Evolutionary conservation across 2,888 invertebrate genomes (phyloP).

Genomic region (Cryptophagus acutangulus): DNA sequence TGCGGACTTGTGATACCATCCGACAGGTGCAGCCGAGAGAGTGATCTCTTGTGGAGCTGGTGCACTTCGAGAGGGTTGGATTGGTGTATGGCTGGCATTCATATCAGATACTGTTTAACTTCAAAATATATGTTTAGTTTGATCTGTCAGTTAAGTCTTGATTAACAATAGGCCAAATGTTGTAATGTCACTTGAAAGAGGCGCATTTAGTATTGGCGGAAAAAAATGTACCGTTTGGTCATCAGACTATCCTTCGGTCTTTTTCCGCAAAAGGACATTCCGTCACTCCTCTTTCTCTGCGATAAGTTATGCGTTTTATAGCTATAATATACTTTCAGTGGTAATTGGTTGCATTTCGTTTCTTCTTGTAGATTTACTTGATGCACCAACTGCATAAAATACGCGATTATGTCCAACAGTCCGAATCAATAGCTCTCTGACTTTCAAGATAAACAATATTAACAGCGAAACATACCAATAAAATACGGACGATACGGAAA

Average conservation of each 20-base stretch:
- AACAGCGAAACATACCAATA: too few relatives aligned
- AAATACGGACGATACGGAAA: too few relatives aligned
- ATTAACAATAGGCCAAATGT: conserved; percentile 28
- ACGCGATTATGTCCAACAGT: too few relatives aligned
- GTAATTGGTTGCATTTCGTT: too few relatives aligned
- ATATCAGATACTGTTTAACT: conserved; percentile 37
- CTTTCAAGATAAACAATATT: too few relatives aligned
- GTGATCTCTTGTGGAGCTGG: conserved; percentile 23
- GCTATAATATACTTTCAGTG: conserved; percentile 17
- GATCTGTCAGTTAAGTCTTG: conserved; percentile 33
- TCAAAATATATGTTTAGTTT: conserved; percentile 29
- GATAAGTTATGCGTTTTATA: conserved; percentile 22
- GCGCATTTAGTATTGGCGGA: conserved; percentile 16
- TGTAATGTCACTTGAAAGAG: conserved; percentile 18
- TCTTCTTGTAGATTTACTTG: too few relatives aligned
- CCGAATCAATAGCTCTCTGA: too few relatives aligned
- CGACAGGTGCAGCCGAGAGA: conserved; percentile 30
- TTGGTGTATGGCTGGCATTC: conserved; percentile 35
- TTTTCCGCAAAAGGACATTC: conserved; percentile 14
- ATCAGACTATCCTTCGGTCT: conserved; percentile 9
- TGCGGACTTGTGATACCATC: conserved; percentile 34
- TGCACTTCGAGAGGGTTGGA: conserved; percentile 31
- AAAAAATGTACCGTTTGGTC: too few relatives aligned
- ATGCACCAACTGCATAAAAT: too few relatives aligned
- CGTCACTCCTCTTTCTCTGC: conserved; percentile 16